phyloP scores from a whole-genome alignment of 1,140 invertebrate genomes.

The Drosophila ironensis region DNA sequence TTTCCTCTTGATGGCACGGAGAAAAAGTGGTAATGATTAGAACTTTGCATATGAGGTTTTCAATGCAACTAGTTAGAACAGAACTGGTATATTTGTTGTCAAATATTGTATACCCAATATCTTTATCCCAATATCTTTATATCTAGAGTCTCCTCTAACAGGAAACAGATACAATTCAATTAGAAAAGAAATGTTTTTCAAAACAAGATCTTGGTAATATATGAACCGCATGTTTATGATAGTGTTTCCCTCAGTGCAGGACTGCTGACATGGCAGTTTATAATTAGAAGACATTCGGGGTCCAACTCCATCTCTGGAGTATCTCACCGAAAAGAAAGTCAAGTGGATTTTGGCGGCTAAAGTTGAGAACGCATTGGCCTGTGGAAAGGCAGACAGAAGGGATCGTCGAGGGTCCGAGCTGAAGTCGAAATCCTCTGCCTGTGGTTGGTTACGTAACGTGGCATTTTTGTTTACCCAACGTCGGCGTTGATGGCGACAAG shows the following conservation, averaged over 20 bases:
- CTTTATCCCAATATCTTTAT: too few relatives aligned
- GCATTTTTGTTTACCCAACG: constrained; percentile 65
- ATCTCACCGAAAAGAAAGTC: constrained; percentile 46
- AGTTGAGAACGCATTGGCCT: constrained; percentile 48
- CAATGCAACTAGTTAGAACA: too few relatives aligned
- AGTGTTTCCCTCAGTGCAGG: background rate
- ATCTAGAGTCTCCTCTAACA: too few relatives aligned
- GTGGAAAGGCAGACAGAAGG: background rate
- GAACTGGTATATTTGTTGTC: too few relatives aligned
- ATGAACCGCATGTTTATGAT: too few relatives aligned
- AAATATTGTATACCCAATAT: too few relatives aligned
- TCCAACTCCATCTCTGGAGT: constrained; percentile 51
- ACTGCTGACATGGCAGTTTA: constrained; percentile 73
- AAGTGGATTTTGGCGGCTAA: constrained; percentile 72
- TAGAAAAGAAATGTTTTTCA: background rate
- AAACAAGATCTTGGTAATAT: background rate
- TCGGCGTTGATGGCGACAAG: constrained; percentile 66
- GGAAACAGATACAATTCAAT: background rate
- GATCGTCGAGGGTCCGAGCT: constrained; percentile 1
- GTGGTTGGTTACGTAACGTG: constrained; percentile 60
- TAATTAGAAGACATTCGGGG: constrained; percentile 67
- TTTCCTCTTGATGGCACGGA: constrained; percentile 25
- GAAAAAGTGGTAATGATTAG: background rate
- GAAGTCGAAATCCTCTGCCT: constrained; percentile 10
- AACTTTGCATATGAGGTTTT: too few relatives aligned